phyloP scores from a whole-genome alignment of 2,888 invertebrate genomes.

The Vannuccia rotundouncinata region DNA sequence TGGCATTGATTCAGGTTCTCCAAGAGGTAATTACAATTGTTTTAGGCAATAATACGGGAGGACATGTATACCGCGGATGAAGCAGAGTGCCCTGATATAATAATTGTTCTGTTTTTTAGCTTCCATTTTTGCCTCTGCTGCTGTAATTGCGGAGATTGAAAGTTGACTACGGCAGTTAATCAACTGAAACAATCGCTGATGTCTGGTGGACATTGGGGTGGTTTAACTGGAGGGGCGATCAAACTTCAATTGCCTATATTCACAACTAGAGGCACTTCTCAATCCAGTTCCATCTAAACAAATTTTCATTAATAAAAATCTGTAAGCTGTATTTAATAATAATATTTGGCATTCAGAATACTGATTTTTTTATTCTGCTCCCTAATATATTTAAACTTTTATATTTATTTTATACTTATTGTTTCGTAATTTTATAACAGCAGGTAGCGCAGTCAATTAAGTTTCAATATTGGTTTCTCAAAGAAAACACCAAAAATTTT shows the following conservation, averaged over 20 bases:
- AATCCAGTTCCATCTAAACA: neutral
- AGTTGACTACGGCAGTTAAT: neutral
- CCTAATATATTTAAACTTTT: neutral
- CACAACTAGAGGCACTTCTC: neutral
- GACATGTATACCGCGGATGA: too few relatives aligned
- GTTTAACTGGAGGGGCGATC: neutral
- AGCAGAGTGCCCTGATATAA: too few relatives aligned
- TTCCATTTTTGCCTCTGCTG: constrained; percentile 5
- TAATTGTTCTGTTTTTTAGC: constrained; percentile 15
- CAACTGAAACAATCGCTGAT: neutral
- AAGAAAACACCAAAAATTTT: neutral
- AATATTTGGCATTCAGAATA: neutral
- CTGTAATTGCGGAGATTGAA: constrained; percentile 9
- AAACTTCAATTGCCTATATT: constrained; percentile 1
- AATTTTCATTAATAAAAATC: neutral
- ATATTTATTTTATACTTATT: neutral
- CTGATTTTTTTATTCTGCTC: neutral
- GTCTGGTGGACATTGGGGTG: neutral
- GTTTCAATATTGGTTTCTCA: neutral
- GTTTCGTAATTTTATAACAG: neutral
- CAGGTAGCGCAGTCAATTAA: neutral
- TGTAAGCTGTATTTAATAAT: too few relatives aligned
- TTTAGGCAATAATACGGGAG: neutral
- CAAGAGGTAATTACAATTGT: constrained; percentile 4
- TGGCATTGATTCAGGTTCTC: neutral